Evolutionary conservation across 2,113 vertebrate genomes (phyloP), one percentile per base, ranked within the genome.

Genomic region (Poicephalus gulielmi): DNA sequence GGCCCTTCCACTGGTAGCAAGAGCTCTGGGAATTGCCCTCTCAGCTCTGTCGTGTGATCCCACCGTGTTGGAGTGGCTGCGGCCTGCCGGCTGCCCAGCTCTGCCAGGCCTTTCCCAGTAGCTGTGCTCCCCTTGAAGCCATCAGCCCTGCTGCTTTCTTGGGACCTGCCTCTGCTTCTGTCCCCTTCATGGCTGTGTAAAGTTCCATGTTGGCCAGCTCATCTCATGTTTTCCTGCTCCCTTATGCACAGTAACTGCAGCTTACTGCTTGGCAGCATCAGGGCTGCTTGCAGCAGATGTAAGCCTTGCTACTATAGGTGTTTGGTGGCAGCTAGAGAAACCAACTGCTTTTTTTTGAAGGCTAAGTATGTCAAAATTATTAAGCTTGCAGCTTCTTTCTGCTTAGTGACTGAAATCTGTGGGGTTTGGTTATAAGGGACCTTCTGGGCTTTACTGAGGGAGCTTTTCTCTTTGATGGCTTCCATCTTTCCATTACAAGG

Each of bases 221-320:
- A 0, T 23, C 17, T 43, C 37, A 5, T 20, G 12, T 20, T 68
- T 33, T 75, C 11, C 50, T n/a, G 19, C 8, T 70, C 30, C 19
- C 9, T 17, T 47, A 39, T 5, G 4, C 37, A 13, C 0, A 0
- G 43, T 47, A 59, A 7, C 50, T 25, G 43, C 0, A 0, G 33
- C 47, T 57, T 41, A 11, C 11, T 3, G 3, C 37, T 88, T 20
- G 4, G 4, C 44, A 50, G 20, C 17, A 18, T 12, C 9, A 28
- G 17, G 20, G 50, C 18, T 47, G 83, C 52, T 25, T 49, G 20
- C 37, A 39, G 57, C 39, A 77, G 16, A 7, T 2, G 1, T 4
- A 10, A n/a, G 10, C 10, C 30, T 83, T 77, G 30, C n/a, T 69
- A 18, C 41, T 2, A 0, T 19, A 66, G 43, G 6, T 25, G 7